Percentiles rank a stretch among this genome's conserved stretches.
These are phyloP conservation scores for Hycleus cichorii DNA, from an alignment of 1,140 invertebrate genomes.

Conservation along the genomic window DNA sequence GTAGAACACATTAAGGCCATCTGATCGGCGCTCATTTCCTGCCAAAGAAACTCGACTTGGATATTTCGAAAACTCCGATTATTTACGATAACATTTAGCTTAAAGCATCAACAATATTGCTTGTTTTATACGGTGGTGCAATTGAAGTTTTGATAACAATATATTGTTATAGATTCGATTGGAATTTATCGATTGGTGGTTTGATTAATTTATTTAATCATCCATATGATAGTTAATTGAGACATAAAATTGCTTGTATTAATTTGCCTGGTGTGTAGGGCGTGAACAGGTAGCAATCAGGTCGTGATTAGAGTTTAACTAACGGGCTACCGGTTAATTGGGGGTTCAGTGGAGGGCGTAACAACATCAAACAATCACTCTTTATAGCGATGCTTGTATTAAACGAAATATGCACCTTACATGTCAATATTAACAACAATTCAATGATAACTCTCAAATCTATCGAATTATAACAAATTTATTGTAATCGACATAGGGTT, in stretches of 20 bases:
- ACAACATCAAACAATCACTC: constrained; percentile 31
- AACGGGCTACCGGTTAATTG: constrained; percentile 35
- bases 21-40: constrained; percentile 6
- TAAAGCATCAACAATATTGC: no score
- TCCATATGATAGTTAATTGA: constrained; percentile 15
- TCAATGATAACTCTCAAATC: no score
- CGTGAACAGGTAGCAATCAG: constrained; percentile 34
- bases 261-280: constrained; percentile 19
- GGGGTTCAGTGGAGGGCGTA: constrained; percentile 32
- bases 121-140: neutral
- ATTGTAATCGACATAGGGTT: no score
- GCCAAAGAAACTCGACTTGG: constrained; percentile 3
- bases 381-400: neutral
- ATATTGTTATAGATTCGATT: constrained; percentile 1
- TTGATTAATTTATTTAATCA: no score
- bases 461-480: no score
- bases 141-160: constrained; percentile 1
- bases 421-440: no score
- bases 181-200: constrained; percentile 2
- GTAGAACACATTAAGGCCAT: neutral
- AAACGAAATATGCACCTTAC: no score
- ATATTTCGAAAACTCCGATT: constrained; percentile 1
- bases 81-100: constrained; percentile 9
- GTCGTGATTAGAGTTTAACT: constrained; percentile 32
- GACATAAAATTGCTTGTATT: constrained; percentile 21